Evolutionary conservation across 2,113 vertebrate species (phyloP), one percentile per base, ranked within the genome.

Genomic region (Xiphophorus maculatus): DNA sequence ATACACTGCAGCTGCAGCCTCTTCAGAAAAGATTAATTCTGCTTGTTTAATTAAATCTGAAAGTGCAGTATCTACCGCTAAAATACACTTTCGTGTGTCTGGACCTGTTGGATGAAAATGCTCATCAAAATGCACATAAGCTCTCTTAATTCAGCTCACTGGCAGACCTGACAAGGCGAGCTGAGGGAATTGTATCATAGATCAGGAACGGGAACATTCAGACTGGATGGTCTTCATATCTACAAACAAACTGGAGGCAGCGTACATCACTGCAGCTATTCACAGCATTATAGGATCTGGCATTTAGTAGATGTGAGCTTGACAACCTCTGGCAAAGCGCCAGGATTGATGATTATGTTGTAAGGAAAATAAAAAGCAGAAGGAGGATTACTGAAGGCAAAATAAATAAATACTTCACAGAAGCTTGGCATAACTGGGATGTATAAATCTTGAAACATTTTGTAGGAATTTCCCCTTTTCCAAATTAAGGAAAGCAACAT

Each of bases 1-100:
- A 76, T 66, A 63, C 67, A 58, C 79, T 79, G 77, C 90, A 93
- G 90, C 91, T 92, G 90, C 60, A 77, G 76, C 87, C 84, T 88
- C 89, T 92, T 88, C 79, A 86, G 63, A 72, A 69, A 81, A 67
- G 58, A 85, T 83, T 81, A 87, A 88, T 86, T 85, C 73, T 84
- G 79, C 58, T 79, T 74, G 62, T 83, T 87, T 90, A 85, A 93
- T 89, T 84, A 89, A 85, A 82, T 72, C 75, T 80, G 83, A 58
- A 37, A 32, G 80, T 61, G 73, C 77, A 66, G 69, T 61, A 79
- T 80, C 79, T 72, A 67, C 71, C 69, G 85, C 77, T 60, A 44
- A 85, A 74, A 83, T 81, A 82, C 85, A 82, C 84, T 69, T 83
- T 72, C 22, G 67, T 80, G 81, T 69, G 81, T 84, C 78, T 35